Evolutionary conservation across 2,113 vertebrate species (phyloP).

Genomic region (Nothobranchius furzeri): DNA sequence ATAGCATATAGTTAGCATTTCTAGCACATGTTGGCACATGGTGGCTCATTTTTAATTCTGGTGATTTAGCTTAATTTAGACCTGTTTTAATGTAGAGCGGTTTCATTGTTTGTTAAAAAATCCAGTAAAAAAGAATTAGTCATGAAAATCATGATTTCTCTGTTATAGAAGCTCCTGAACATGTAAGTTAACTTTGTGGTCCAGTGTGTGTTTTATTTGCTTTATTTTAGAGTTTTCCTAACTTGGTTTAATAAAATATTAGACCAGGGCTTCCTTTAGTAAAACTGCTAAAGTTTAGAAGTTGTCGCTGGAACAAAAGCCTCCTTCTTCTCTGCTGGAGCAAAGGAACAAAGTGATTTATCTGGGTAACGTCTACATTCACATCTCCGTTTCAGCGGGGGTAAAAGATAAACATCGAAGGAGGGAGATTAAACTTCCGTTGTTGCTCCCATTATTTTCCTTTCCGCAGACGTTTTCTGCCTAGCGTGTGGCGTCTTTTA

Average conservation of each 20-base stretch:
- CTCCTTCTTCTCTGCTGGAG: neutral
- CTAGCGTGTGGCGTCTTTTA: constrained; percentile 21
- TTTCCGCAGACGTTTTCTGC: constrained; percentile 37
- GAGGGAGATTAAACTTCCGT: neutral
- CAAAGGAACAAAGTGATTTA: neutral
- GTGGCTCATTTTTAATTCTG: no score
- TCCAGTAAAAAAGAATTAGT: no score
- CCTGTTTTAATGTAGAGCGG: no score
- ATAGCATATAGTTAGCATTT: no score
- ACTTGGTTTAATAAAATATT: neutral
- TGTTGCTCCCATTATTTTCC: constrained; percentile 32
- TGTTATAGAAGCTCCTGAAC: neutral
- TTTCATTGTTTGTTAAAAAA: no score
- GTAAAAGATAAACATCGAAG: constrained; percentile 3
- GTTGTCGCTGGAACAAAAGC: neutral
- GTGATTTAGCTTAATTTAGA: no score
- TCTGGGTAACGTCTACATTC: neutral
- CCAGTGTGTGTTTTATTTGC: neutral
- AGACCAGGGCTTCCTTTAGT: no score
- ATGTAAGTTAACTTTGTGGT: neutral
- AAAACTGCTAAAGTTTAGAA: neutral
- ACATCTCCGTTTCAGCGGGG: constrained; percentile 9
- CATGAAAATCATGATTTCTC: no score
- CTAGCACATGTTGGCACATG: no score
- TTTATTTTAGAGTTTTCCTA: neutral